Evolutionary conservation across 2,113 vertebrate genomes (phyloP).

Genomic region (Serilophus lunatus): DNA sequence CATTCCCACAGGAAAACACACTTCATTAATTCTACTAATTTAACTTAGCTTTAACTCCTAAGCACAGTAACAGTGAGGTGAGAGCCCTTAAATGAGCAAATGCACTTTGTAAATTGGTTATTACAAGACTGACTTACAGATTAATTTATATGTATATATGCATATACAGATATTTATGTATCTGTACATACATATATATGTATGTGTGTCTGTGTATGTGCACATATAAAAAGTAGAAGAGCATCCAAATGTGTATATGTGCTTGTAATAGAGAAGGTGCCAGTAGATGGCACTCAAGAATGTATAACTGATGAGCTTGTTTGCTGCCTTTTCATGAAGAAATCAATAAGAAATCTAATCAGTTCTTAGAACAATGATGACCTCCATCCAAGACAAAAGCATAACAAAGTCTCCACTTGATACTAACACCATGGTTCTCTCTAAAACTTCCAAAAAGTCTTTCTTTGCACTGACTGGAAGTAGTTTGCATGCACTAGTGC

Average conservation of each 20-base stretch:
- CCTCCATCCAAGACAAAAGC: not conserved
- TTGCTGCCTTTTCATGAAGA: not conserved
- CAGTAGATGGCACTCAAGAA: conserved; percentile 58
- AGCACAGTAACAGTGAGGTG: not conserved
- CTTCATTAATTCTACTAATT: conserved; percentile 43
- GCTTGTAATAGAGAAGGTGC: not conserved
- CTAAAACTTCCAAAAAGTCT: not conserved
- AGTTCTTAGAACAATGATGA: not conserved
- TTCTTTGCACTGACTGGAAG: not conserved
- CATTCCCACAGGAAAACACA: not conserved
- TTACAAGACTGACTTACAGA: not conserved
- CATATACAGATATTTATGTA: not conserved
- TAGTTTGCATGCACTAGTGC: not conserved
- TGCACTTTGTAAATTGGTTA: not conserved
- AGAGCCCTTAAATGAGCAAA: not conserved
- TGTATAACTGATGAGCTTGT: not conserved
- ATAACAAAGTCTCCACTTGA: not conserved
- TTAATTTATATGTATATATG: not conserved
- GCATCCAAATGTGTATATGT: not conserved
- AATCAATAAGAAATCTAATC: not conserved
- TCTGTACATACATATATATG: not conserved
- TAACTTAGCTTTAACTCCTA: not conserved
- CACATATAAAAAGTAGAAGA: too few species aligned
- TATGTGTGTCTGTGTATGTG: not conserved
- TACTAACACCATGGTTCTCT: not conserved